Percentiles rank a stretch among this genome's conserved stretches.
Conservation (phyloP, 2,888 invertebrate species). For the Aphidius colemani region DNA sequence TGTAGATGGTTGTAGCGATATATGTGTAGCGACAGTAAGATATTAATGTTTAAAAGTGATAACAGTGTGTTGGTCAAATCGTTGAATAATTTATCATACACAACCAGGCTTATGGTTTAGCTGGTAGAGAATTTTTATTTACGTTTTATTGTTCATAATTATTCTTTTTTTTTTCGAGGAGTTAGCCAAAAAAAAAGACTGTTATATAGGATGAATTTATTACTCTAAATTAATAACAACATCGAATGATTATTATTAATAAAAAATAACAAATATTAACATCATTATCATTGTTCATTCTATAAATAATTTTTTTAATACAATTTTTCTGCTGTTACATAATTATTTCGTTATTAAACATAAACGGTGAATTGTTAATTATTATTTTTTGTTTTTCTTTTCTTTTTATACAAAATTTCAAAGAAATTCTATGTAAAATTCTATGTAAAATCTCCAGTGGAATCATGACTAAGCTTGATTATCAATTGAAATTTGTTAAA, state of each 20-base stretch:
- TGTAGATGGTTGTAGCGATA: conserved; percentile 32
- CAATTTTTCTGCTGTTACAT: conserved; percentile 30
- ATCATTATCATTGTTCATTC: conserved; percentile 46
- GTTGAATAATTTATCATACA: conserved; percentile 25
- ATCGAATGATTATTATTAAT: conserved; percentile 45
- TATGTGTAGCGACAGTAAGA: conserved; percentile 40
- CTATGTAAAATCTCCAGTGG: too few relatives aligned
- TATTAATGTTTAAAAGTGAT: conserved; percentile 35
- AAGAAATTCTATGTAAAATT: too few relatives aligned
- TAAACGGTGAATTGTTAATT: conserved; percentile 22
- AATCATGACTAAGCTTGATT: too few relatives aligned
- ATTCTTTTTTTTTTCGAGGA: conserved; percentile 17
- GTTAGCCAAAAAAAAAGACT: conserved; percentile 55
- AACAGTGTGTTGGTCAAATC: conserved; percentile 30
- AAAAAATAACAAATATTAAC: conserved; percentile 38
- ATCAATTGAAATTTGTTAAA: too few relatives aligned
- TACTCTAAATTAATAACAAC: conserved; percentile 40
- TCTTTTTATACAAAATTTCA: too few relatives aligned
- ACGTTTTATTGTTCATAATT: not conserved
- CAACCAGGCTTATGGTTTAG: not conserved
- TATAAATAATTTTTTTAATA: conserved; percentile 39
- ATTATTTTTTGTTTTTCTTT: too few relatives aligned
- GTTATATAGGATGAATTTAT: conserved; percentile 54
- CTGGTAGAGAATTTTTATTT: not conserved
- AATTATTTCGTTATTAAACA: conserved; percentile 23